Conservation (phyloP, 2,888 invertebrate species). For the Caenorhabditis japonica region DNA sequence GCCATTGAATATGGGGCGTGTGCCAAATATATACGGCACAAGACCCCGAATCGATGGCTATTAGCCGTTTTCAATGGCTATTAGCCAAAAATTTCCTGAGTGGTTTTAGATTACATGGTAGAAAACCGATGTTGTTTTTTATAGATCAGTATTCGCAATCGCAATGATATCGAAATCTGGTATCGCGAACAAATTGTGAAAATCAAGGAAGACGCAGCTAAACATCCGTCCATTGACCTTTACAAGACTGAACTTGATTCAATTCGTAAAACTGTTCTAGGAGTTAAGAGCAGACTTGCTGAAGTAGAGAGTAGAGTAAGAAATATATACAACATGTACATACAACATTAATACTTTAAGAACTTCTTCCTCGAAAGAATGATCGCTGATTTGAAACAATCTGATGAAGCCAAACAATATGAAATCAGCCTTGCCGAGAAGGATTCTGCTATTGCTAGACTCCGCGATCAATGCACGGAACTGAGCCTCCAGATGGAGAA, state of each 20-base stretch:
- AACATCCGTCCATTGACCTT: slow-evolving; percentile 11
- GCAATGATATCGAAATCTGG: slow-evolving; percentile 45
- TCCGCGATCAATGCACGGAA: slow-evolving; percentile 49
- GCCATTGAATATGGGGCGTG: too few species aligned
- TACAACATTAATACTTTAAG: slow-evolving; percentile 22
- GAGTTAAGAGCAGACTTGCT: slow-evolving; percentile 23
- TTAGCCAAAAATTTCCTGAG: too few species aligned
- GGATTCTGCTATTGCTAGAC: slow-evolving; percentile 30
- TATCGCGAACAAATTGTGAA: slow-evolving; percentile 40
- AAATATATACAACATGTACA: background rate
- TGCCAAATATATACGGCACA: too few species aligned
- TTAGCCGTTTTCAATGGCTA: too few species aligned
- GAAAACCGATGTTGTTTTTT: too few species aligned
- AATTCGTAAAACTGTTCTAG: slow-evolving; percentile 26
- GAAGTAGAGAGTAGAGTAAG: slow-evolving; percentile 48
- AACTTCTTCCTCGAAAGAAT: slow-evolving; percentile 36
- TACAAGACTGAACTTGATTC: slow-evolving; percentile 41
- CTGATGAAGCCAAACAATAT: slow-evolving; percentile 25
- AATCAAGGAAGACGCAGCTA: slow-evolving; percentile 18
- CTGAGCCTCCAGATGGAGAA: slow-evolving; percentile 47
- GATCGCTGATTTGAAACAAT: slow-evolving; percentile 24
- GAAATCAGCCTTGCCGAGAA: slow-evolving; percentile 39
- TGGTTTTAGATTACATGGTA: too few species aligned
- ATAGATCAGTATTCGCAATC: slow-evolving; percentile 36
- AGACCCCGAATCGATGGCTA: too few species aligned